These are phyloP conservation scores for Linepithema humile DNA, from an alignment of 1,140 invertebrate genomes.

Conservation along the genomic window DNA sequence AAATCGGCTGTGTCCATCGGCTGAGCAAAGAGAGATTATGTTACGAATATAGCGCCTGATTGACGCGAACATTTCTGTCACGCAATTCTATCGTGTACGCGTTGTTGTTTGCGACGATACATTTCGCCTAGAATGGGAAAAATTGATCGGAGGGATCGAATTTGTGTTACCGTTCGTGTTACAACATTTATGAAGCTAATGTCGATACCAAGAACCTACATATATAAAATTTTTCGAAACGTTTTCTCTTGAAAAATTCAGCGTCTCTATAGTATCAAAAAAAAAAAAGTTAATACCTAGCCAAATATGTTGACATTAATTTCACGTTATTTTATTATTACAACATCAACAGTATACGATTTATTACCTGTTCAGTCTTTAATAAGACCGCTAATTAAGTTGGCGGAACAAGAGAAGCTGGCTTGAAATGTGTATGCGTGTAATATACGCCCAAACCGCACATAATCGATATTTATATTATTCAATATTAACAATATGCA, in stretches of 20 bases:
- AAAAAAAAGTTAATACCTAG: neutral
- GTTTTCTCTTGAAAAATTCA: neutral
- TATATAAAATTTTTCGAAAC: neutral
- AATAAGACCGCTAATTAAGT: neutral
- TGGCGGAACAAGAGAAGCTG: neutral
- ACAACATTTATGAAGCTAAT: neutral
- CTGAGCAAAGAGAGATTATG: constrained; percentile 33
- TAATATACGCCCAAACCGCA: neutral
- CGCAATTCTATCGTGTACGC: neutral
- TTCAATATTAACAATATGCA: constrained; percentile 13
- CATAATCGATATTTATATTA: constrained; percentile 14
- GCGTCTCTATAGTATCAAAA: neutral
- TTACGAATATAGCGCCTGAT: neutral
- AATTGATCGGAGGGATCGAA: neutral
- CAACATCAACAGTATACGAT: neutral
- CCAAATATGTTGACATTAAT: neutral
- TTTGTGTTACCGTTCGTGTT: neutral
- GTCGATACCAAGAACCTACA: neutral
- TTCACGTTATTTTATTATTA: neutral
- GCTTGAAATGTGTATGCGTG: neutral
- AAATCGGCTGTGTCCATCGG: neutral
- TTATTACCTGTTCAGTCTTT: neutral
- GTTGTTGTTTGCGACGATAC: neutral
- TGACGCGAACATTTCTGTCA: neutral
- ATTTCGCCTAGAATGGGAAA: neutral